Base-by-base conservation (phyloP, 2,888 invertebrate species). In the Nemapogon koenigi region DNA sequence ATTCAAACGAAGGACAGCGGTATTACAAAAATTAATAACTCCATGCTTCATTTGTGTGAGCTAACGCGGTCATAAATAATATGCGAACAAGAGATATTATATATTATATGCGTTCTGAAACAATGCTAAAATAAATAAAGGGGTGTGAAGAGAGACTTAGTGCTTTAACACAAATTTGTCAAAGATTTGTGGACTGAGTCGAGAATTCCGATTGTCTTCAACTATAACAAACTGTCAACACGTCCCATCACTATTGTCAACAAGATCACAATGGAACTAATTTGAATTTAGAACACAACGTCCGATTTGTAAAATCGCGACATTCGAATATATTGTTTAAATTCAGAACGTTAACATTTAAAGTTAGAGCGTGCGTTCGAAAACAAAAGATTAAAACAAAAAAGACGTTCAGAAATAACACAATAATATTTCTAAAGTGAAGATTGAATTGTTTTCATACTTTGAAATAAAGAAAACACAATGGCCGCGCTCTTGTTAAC, bases 111-210 rank as follows among this genome's bases (percentile, higher is more conserved):
- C 40, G 37, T 22, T 22, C 22, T 43, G 42, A 41, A 53, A 62
- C 58, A 63, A 60, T 57, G 59, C 52, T 55, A 53, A 53, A 59
- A 55, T 52, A 55, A 56, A 19, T 32, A 44, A 38, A 47, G 46
- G 40, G 41, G 46, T 51, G 57, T 56, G 53, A 50, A 36, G 44
- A 42, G 53, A n/a, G n/a, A n/a, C n/a, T n/a, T n/a, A n/a, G n/a
- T n/a, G n/a, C n/a, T n/a, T n/a, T n/a, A n/a, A n/a, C n/a, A n/a
- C 56, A 51, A 60, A 71, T 75, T 73, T 72, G 66, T 75, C 73
- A 65, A 52, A 64, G 65, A 59, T 55, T 64, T 54, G 48, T 45
- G 30, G 30, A 26, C 38, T 47, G 59, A 55, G 57, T 52, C 55
- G 55, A 54, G 60, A 62, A 59, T 60, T 57, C 59, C 56, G 30